These are phyloP conservation scores for Chaenocephalus aceratus DNA, from an alignment of 2,113 vertebrate species.

Conservation along the genomic window DNA sequence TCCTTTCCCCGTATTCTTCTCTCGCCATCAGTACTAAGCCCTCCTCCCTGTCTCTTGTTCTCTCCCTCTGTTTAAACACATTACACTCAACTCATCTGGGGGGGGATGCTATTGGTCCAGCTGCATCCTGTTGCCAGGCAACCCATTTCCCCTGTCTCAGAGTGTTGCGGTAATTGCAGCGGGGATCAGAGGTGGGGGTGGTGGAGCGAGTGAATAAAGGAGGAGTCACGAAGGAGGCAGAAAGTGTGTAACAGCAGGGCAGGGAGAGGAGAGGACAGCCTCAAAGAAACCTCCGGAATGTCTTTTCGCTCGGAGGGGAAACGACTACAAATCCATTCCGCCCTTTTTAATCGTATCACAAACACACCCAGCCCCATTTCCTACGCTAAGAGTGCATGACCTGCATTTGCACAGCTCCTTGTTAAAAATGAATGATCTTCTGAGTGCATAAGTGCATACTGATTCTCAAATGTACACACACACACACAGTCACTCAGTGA, in stretches of 20 bases:
- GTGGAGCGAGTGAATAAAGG: slow-evolving; percentile 38
- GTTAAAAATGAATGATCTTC: slow-evolving; percentile 77
- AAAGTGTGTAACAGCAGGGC: slow-evolving; percentile 37
- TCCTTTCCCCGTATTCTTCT: slow-evolving; percentile 65
- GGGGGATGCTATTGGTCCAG: slow-evolving; percentile 84
- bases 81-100: slow-evolving; percentile 83
- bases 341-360: slow-evolving; percentile 43
- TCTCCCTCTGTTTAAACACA: slow-evolving; percentile 82
- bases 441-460: slow-evolving; percentile 60
- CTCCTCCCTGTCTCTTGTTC: slow-evolving; percentile 62
- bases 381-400: slow-evolving; percentile 58
- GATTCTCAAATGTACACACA: slow-evolving; percentile 8
- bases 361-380: slow-evolving; percentile 20
- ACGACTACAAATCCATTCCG: slow-evolving; percentile 37
- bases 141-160: slow-evolving; percentile 83
- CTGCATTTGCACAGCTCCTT: slow-evolving; percentile 65
- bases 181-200: slow-evolving; percentile 62
- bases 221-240: slow-evolving; percentile 48
- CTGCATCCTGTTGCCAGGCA: slow-evolving; percentile 87
- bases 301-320: slow-evolving; percentile 35
- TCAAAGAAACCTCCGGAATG: slow-evolving; percentile 47
- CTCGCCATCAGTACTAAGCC: slow-evolving; percentile 43
- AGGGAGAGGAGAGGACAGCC: slow-evolving; percentile 34
- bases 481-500: background rate
- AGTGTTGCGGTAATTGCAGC: slow-evolving; percentile 83